These are phyloP conservation scores for Rotaria macrura DNA, from an alignment of 2,888 invertebrate genomes.

Conservation along the genomic window DNA sequence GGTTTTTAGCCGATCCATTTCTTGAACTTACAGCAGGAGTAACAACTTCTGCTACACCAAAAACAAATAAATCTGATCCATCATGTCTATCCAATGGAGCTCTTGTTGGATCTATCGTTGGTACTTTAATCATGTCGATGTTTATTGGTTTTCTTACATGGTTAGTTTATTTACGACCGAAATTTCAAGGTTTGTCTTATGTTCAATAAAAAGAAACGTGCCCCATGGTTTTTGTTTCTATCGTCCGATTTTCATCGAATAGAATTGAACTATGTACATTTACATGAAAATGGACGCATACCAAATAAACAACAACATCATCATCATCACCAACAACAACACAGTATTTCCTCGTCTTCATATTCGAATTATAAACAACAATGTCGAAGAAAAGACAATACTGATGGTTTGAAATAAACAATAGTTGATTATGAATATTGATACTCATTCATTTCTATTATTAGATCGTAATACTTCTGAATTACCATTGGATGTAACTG, in stretches of 20 bases:
- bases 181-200: background rate
- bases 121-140: background rate
- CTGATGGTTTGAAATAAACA: background rate
- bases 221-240: background rate
- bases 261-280: background rate
- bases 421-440: background rate
- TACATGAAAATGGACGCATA: background rate
- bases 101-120: background rate
- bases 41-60: background rate
- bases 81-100: background rate
- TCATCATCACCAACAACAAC: background rate
- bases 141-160: background rate
- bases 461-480: background rate
- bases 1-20: background rate
- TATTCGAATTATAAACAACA: background rate
- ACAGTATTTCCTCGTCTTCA: background rate
- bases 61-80: background rate
- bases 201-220: no score
- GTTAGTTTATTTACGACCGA: slow-evolving; percentile 15
- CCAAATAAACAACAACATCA: background rate
- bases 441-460: background rate
- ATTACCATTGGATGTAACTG: background rate
- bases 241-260: background rate
- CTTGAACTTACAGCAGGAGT: background rate
- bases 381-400: background rate